Base-by-base conservation (phyloP, 2,888 invertebrate species). In the Clistopyga incitator region DNA sequence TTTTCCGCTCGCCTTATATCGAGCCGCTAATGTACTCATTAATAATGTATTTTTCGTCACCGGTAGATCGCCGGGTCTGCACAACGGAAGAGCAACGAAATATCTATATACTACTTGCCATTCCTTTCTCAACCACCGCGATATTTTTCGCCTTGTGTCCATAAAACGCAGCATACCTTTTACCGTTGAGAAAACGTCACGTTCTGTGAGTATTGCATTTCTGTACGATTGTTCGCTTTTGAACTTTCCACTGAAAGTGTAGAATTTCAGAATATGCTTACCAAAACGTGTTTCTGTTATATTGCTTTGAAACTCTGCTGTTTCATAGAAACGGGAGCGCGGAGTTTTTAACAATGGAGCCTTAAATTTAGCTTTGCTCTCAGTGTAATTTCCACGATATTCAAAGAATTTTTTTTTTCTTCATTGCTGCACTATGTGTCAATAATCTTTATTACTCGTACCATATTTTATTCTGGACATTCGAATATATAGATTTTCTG, bases 1-100 rank as follows among this genome's bases (percentile, higher is more conserved):
- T 82, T 78, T 78, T 78, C 78, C 64, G 50, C 67, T 54, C 52
- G 64, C 82, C 78, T 82, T 82, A 78, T 82, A 82, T 78, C 82
- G 74, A 29, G 70, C 70, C 75, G 78, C 82, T 82, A 82, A 82
- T 82, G 82, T 82, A 82, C 82, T 82, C 82, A 82, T 82, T 78
- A 82, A 82, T 82, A 82, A 82, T 82, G 78, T 71, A 82, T 82
- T 82, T 79, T 78, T 71, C 78, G 78, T 82, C 78, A 82, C 78
- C 71, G 64, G 42, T 45, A 70, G 75, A 78, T 82, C 70, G 75
- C 56, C 47, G 23, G 52, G 65, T 64, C 74, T 78, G 78, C 68
- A 45, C 47, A 47, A 70, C 75, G 71, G 38, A 75, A 75, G 82
- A 75, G 75, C 75, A 71, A 47, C 47, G 45, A 52, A 70, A 75